phyloP scores from a whole-genome alignment of 2,797 vertebrate genomes.

The Melanotaenia pygmaea region DNA sequence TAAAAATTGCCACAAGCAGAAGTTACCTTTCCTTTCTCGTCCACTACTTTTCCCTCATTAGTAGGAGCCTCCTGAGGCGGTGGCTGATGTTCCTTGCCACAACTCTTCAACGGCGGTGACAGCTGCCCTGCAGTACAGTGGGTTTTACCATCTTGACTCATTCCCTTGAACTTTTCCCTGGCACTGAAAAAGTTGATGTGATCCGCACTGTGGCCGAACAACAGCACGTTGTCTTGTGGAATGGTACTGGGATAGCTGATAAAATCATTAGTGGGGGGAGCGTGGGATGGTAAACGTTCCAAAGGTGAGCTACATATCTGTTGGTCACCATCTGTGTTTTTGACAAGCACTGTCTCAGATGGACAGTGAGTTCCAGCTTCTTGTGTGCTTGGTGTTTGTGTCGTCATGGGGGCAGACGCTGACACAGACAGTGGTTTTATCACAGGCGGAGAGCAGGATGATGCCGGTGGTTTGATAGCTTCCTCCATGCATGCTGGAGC shows the following conservation, averaged over 20 bases:
- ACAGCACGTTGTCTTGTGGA: slow-evolving; percentile 60
- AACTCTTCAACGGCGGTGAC: slow-evolving; percentile 54
- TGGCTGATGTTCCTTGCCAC: slow-evolving; percentile 60
- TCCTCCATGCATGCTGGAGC: slow-evolving; percentile 30
- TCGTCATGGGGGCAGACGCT: slow-evolving; percentile 58
- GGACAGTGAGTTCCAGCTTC: slow-evolving; percentile 45
- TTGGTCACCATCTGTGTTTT: slow-evolving; percentile 63
- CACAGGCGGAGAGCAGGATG: slow-evolving; percentile 35
- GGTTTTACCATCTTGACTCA: slow-evolving; percentile 88
- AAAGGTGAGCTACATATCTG: slow-evolving; percentile 57
- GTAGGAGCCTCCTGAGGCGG: slow-evolving; percentile 41
- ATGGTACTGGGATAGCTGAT: slow-evolving; percentile 69
- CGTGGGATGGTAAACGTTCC: slow-evolving; percentile 41
- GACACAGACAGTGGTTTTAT: slow-evolving; percentile 42
- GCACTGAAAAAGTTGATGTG: slow-evolving; percentile 97
- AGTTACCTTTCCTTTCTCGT: slow-evolving; percentile 65
- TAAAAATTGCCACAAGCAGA: background rate
- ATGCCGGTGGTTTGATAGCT: slow-evolving; percentile 22
- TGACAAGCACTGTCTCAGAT: slow-evolving; percentile 60
- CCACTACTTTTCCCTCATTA: slow-evolving; percentile 53
- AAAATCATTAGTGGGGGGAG: slow-evolving; percentile 52
- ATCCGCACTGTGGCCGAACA: slow-evolving; percentile 86
- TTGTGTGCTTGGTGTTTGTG: slow-evolving; percentile 60
- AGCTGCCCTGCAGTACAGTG: slow-evolving; percentile 77
- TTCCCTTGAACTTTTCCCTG: slow-evolving; percentile 94